A percentile compares a stretch with the other conserved stretches of the same genome.
Evolutionary conservation across 2,888 invertebrate species (phyloP).

Genomic region (Watsonalla binaria): DNA sequence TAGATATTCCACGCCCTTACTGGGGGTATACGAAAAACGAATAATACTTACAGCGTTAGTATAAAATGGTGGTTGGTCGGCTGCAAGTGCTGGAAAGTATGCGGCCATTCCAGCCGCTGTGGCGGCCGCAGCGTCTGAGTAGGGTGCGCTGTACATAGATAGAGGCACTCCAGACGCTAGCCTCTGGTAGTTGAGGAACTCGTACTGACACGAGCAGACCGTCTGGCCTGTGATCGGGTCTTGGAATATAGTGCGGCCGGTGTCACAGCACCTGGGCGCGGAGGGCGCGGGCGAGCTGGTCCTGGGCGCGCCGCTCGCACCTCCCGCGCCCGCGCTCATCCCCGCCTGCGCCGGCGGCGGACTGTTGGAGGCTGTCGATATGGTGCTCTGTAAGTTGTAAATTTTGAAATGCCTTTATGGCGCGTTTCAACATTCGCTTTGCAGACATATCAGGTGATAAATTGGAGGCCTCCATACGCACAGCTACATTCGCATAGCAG

Average conservation of each 20-base stretch:
- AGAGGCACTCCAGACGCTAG: conserved; percentile 86
- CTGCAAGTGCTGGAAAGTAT: conserved; percentile 90
- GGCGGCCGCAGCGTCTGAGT: conserved; percentile 83
- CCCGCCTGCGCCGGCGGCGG: conserved; percentile 81
- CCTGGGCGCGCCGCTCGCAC: conserved; percentile 72
- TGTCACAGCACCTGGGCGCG: conserved; percentile 90
- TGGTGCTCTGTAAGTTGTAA: conserved; percentile 80
- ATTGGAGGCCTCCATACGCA: conserved; percentile 66
- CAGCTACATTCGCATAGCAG: conserved; percentile 53
- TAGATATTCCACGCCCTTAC: too few relatives aligned
- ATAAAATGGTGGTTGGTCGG: conserved; percentile 92
- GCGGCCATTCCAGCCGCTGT: conserved; percentile 89
- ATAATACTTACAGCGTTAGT: conserved; percentile 86
- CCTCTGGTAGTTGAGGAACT: conserved; percentile 91
- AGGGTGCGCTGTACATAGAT: conserved; percentile 89
- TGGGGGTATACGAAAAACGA: too few relatives aligned
- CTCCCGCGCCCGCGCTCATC: conserved; percentile 76
- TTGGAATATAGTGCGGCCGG: conserved; percentile 93
- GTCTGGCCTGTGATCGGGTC: conserved; percentile 93
- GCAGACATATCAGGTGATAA: conserved; percentile 32
- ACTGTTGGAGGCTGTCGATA: conserved; percentile 85
- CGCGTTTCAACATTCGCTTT: conserved; percentile 71
- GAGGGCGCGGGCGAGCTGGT: conserved; percentile 75
- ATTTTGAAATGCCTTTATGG: conserved; percentile 78
- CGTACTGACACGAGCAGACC: conserved; percentile 94